A percentile compares a stretch with the other conserved stretches of the same genome.
These are phyloP conservation scores for Enteromius afrohamiltoni DNA, from an alignment of 2,797 vertebrate genomes.

Conservation along the genomic window DNA sequence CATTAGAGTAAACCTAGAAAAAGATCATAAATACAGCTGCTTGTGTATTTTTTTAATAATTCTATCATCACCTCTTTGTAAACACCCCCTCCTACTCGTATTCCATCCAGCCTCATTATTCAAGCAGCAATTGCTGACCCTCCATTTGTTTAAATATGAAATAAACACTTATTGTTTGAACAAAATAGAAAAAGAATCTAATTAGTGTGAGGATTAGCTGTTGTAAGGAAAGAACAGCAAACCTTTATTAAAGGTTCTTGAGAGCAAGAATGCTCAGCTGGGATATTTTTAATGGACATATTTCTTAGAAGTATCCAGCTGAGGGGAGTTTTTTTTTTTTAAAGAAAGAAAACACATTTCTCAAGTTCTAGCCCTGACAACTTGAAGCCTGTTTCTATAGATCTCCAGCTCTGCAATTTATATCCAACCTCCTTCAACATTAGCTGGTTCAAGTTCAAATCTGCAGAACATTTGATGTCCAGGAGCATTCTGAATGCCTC, in stretches of 20 bases:
- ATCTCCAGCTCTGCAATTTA: not conserved
- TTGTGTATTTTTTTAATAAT: not conserved
- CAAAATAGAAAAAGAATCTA: not conserved
- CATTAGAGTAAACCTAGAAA: not conserved
- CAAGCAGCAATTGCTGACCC: not conserved
- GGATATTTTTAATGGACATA: not conserved
- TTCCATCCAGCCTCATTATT: not conserved
- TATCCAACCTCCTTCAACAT: not conserved
- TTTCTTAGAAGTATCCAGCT: not conserved
- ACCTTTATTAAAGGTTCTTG: not conserved
- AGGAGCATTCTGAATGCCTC: not conserved
- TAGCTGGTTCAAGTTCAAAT: too few species aligned
- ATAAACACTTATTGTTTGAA: not conserved
- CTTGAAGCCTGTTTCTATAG: not conserved
- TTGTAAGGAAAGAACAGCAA: not conserved
- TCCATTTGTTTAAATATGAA: not conserved
- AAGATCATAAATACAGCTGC: not conserved
- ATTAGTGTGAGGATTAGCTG: not conserved
- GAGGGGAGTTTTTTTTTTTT: not conserved
- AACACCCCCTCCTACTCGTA: not conserved
- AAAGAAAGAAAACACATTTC: not conserved
- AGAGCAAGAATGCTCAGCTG: not conserved
- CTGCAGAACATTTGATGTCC: not conserved
- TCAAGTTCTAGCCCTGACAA: not conserved
- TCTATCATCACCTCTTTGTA: not conserved